Evolutionary conservation across 2,888 invertebrate genomes (phyloP).

Genomic region (Euzophera pinguis): DNA sequence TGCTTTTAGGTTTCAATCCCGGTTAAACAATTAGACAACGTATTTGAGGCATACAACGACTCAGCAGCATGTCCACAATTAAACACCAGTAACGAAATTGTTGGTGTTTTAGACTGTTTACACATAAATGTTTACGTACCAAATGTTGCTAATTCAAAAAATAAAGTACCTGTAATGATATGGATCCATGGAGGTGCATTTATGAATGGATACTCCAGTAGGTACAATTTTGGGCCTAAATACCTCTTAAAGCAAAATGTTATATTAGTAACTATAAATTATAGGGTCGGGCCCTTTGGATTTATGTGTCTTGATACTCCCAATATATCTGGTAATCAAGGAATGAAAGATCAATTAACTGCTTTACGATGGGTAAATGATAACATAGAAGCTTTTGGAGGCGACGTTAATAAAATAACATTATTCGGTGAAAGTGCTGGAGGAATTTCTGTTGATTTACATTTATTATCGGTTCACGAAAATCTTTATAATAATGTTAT

Average conservation of each 20-base stretch:
- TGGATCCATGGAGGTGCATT: constrained; percentile 54
- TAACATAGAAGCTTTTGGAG: constrained; percentile 50
- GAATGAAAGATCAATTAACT: constrained; percentile 47
- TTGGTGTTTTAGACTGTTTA: constrained; percentile 75
- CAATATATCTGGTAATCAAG: constrained; percentile 53
- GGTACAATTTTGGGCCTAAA: constrained; percentile 33
- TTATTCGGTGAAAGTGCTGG: constrained; percentile 51
- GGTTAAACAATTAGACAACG: constrained; percentile 25
- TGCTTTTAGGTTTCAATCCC: constrained; percentile 28
- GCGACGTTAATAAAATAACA: constrained; percentile 43
- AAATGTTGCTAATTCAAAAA: constrained; percentile 26
- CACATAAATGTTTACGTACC: constrained; percentile 82
- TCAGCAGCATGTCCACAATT: constrained; percentile 25
- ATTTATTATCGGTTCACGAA: constrained; percentile 33
- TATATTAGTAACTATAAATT: constrained; percentile 41
- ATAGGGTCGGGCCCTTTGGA: constrained; percentile 50
- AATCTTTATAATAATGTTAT: constrained; percentile 37
- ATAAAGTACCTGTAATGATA: constrained; percentile 43
- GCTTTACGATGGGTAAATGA: constrained; percentile 48
- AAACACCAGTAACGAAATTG: constrained; percentile 27
- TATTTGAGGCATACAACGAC: constrained; percentile 31
- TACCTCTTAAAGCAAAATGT: constrained; percentile 41
- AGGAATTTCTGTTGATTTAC: constrained; percentile 40
- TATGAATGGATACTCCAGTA: constrained; percentile 29
- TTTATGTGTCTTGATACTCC: constrained; percentile 53